Percentiles rank a stretch among this genome's conserved stretches.
Evolutionary conservation across 2,888 invertebrate genomes (phyloP).

Genomic region (Agrotis clavis): DNA sequence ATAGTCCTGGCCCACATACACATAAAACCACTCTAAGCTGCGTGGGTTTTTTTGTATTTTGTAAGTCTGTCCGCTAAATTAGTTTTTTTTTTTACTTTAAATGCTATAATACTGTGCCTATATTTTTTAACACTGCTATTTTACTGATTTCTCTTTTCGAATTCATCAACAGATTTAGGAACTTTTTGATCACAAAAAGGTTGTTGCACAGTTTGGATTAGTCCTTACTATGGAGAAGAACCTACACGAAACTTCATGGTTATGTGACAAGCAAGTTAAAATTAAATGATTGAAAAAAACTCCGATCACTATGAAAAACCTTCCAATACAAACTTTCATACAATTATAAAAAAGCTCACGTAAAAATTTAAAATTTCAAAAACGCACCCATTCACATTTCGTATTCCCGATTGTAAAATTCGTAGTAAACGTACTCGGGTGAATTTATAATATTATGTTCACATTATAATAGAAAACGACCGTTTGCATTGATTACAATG

Average conservation of each 20-base stretch:
- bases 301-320: not conserved
- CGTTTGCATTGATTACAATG: slow-evolving; percentile 66
- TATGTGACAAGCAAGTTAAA: not conserved
- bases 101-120: not conserved
- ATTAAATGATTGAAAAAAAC: not conserved
- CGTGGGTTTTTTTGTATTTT: not conserved
- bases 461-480: slow-evolving; percentile 70
- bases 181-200: too few relatives aligned
- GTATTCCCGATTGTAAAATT: slow-evolving; percentile 74
- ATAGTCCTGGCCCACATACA: slow-evolving; percentile 33
- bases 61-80: slow-evolving; percentile 7
- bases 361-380: slow-evolving; percentile 68
- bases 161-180: too few relatives aligned
- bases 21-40: slow-evolving; percentile 33
- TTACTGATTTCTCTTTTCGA: too few relatives aligned
- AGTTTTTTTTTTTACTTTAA: slow-evolving; percentile 12
- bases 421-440: slow-evolving; percentile 70
- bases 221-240: not conserved
- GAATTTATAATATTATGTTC: slow-evolving; percentile 69
- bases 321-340: slow-evolving; percentile 38
- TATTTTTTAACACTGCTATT: not conserved
- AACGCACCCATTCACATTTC: slow-evolving; percentile 63
- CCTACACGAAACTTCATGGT: not conserved
- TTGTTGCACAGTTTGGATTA: not conserved
- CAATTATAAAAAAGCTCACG: slow-evolving; percentile 66